Evolutionary conservation across 2,888 invertebrate genomes (phyloP).

Genomic region (Pristionchus maxplancki): DNA sequence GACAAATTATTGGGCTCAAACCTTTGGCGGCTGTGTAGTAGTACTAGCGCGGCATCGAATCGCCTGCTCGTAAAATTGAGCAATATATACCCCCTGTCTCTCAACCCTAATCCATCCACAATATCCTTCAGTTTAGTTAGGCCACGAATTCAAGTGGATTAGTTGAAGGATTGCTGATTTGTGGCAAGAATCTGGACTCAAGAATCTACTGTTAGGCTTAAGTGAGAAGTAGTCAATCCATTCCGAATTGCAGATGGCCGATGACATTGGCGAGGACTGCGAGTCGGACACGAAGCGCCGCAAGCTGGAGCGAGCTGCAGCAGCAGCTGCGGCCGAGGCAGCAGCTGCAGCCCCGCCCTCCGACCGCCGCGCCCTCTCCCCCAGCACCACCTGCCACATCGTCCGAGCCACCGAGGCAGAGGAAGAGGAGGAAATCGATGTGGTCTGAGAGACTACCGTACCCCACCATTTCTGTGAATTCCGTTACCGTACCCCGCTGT

Average conservation of each 20-base stretch:
- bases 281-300: constrained; percentile 46
- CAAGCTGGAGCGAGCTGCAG: constrained; percentile 36
- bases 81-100: no score
- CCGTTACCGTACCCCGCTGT: background rate
- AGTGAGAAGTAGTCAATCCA: background rate
- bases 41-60: background rate
- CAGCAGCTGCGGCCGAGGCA: background rate
- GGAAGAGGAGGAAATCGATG: constrained; percentile 49
- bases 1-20: no score
- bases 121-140: no score
- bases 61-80: no score
- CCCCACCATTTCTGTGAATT: background rate
- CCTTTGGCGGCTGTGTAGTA: no score
- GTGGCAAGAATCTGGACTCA: no score
- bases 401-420: background rate
- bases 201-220: no score
- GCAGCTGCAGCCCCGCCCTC: background rate
- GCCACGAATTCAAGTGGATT: no score
- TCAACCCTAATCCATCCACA: no score
- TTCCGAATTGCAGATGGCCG: background rate
- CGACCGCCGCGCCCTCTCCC: background rate
- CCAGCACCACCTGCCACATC: constrained; percentile 19
- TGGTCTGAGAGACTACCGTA: constrained; percentile 44
- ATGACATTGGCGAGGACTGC: constrained; percentile 47
- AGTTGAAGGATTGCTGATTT: no score